These are phyloP conservation scores for Trissolcus japonicus DNA, from an alignment of 2,888 invertebrate genomes.

Conservation along the genomic window DNA sequence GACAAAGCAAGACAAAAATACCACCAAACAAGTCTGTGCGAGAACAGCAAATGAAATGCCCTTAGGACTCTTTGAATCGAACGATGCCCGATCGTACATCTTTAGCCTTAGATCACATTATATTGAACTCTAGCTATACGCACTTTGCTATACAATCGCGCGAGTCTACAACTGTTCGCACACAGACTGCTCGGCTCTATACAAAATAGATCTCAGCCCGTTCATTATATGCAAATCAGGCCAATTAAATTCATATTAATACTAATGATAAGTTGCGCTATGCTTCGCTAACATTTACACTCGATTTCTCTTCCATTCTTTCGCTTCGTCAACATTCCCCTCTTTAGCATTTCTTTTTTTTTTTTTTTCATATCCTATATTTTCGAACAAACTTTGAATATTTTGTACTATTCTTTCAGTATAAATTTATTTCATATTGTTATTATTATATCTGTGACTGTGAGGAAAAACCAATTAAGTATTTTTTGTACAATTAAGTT, in stretches of 20 bases:
- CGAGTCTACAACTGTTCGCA: too few relatives aligned
- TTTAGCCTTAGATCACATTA: slow-evolving; percentile 39
- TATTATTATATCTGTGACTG: too few relatives aligned
- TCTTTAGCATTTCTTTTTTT: too few relatives aligned
- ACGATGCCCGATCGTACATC: slow-evolving; percentile 43
- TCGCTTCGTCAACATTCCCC: background rate
- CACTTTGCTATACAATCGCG: slow-evolving; percentile 19
- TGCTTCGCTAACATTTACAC: slow-evolving; percentile 1
- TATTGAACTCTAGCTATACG: slow-evolving; percentile 32
- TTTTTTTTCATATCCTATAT: too few relatives aligned
- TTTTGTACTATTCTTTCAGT: too few relatives aligned
- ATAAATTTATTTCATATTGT: too few relatives aligned
- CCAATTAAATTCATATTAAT: slow-evolving; percentile 34
- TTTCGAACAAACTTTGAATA: too few relatives aligned
- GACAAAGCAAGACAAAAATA: slow-evolving; percentile 55
- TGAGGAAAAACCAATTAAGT: too few relatives aligned
- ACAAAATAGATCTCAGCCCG: slow-evolving; percentile 20
- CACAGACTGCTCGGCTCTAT: background rate
- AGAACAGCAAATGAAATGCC: slow-evolving; percentile 67
- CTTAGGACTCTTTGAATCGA: slow-evolving; percentile 43
- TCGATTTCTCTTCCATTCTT: slow-evolving; percentile 8
- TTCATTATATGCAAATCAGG: slow-evolving; percentile 38
- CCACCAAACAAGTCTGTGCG: slow-evolving; percentile 70
- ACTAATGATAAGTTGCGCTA: slow-evolving; percentile 32
- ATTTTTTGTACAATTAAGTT: too few relatives aligned